Conservation (phyloP, 2,113 vertebrate genomes). For the Lagopus muta region DNA sequence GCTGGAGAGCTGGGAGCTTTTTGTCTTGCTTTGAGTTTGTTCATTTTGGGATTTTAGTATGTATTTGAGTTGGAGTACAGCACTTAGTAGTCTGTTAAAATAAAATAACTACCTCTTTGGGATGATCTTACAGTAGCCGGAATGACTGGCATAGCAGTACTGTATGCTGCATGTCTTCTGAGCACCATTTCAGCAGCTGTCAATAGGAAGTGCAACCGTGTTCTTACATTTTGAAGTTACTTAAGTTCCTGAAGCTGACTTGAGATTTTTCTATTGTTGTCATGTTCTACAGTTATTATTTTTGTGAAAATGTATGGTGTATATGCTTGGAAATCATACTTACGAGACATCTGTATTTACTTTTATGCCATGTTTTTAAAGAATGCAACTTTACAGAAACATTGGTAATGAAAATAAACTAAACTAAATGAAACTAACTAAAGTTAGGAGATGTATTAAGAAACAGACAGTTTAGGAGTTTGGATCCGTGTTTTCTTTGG, state of each 20-base stretch:
- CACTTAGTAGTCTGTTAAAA: not conserved
- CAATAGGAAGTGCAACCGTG: not conserved
- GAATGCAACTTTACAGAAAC: not conserved
- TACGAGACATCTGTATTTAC: not conserved
- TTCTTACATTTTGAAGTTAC: constrained; percentile 8
- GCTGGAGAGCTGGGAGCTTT: not conserved
- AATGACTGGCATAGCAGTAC: not conserved
- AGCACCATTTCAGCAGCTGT: not conserved
- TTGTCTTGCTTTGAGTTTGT: not conserved
- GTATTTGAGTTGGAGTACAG: not conserved
- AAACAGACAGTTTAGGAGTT: not conserved
- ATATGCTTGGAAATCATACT: not conserved
- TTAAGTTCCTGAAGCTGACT: not conserved
- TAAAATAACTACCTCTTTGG: not conserved
- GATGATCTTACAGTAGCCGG: not conserved
- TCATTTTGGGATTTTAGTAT: not conserved
- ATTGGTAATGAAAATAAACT: not conserved
- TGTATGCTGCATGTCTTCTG: not conserved
- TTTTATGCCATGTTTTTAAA: not conserved
- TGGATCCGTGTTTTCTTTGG: not conserved
- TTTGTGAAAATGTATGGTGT: not conserved
- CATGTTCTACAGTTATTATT: not conserved
- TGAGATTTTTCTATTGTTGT: not conserved
- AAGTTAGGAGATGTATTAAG: not conserved
- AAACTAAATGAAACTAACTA: not conserved